Evolutionary conservation across 1,140 invertebrate species (phyloP), one percentile per base, ranked within the genome.

Genomic region (Tribolium castaneum): DNA sequence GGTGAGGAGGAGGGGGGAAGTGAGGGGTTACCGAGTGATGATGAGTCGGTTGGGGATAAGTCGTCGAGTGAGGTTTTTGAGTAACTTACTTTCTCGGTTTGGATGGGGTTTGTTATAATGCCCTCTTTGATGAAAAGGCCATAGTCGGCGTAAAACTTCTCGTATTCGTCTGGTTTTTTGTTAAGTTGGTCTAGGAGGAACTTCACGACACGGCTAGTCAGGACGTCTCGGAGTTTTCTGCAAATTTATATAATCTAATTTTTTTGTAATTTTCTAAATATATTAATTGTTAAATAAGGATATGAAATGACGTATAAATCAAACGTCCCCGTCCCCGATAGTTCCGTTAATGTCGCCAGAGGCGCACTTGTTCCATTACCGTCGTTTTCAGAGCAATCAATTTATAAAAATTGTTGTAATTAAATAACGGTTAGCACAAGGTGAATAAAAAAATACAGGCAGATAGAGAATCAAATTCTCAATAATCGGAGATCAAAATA

Each of bases 71-170:
- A 81, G 6, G 59, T 73, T 52, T 73, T 56, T 13, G 19, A 76
- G 1, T 70, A 19, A 76, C 62, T 86, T 90, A 96, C 95, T 89
- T 96, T 98, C 86, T 96, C 93, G 0, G 90, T 83, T 78, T 95
- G 91, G 83, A 96, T 94, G 70, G 90, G 87, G 74, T 92, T 93
- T 1, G 94, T 94, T 4, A 99, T 92, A 84, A 99, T 97, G 34
- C 97, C 98, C 88, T 99, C 97, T 85, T 99, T 98, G 9, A 99
- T 91, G 86, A 98, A 99, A 35, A 98, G 86, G 1, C 94, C 94
- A 87, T 98, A 99, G 83, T 98, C 95, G 35, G 92, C 91, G 85
- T 98, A 99, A 87, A 99, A 99, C 62, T 93, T 89, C 49, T 92
- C 89, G 87, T 95, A 99, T 54, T 93, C 93, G 12, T 93, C 92